A percentile compares a stretch with the other conserved stretches of the same genome.
These are phyloP conservation scores for Meteorus cinctellus DNA, from an alignment of 2,888 invertebrate genomes.

Conservation along the genomic window DNA sequence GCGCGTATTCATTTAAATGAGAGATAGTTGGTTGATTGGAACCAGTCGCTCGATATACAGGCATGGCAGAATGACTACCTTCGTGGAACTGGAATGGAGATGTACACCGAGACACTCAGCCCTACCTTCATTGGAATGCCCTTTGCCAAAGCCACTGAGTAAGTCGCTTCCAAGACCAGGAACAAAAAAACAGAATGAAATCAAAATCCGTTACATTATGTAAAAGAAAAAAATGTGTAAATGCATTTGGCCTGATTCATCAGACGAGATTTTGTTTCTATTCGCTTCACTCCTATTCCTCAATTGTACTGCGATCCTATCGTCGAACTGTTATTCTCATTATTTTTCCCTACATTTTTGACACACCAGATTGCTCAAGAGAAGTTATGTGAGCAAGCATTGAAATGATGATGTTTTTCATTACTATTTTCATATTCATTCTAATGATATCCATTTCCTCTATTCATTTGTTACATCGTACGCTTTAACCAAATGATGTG, in stretches of 20 bases:
- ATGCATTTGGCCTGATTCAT: slow-evolving; percentile 66
- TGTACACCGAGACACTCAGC: slow-evolving; percentile 99
- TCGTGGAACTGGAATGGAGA: slow-evolving; percentile 99
- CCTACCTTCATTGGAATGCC: slow-evolving; percentile 98
- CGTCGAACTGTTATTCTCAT: not conserved
- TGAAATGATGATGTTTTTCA: not conserved
- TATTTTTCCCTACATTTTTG: not conserved
- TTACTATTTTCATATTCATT: not conserved
- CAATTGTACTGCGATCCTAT: no score
- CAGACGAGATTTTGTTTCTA: slow-evolving; percentile 61
- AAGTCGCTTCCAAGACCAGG: slow-evolving; percentile 80
- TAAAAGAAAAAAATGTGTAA: slow-evolving; percentile 42
- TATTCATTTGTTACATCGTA: not conserved
- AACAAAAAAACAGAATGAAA: slow-evolving; percentile 61
- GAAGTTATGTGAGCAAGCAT: not conserved
- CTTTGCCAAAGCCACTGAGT: slow-evolving; percentile 99
- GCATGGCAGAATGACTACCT: slow-evolving; percentile 99
- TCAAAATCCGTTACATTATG: not conserved
- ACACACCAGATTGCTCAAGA: not conserved
- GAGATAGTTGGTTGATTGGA: slow-evolving; percentile 73
- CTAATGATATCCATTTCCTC: not conserved
- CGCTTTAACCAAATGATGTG: not conserved
- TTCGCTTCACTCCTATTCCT: slow-evolving; percentile 25
- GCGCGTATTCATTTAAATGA: slow-evolving; percentile 72
- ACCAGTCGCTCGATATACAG: slow-evolving; percentile 94